Percentiles rank a stretch among this genome's conserved stretches.
Evolutionary conservation across 2,888 invertebrate genomes (phyloP).

Genomic region (Chloromyia formosa): DNA sequence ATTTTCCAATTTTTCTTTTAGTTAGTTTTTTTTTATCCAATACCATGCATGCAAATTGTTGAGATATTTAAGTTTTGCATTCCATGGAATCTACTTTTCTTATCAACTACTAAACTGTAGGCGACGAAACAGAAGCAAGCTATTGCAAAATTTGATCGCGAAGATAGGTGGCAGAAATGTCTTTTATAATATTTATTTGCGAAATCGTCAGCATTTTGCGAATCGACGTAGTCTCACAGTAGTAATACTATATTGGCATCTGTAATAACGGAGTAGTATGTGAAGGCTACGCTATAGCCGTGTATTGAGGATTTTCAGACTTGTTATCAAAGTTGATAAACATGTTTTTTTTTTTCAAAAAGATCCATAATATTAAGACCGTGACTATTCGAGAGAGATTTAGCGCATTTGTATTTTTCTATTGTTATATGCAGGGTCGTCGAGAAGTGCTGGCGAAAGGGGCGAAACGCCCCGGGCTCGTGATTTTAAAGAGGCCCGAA

Average conservation of each 20-base stretch:
- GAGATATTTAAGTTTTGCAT: too few species aligned
- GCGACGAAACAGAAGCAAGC: not conserved
- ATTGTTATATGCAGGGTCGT: too few species aligned
- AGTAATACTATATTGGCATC: too few species aligned
- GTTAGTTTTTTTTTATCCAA: too few species aligned
- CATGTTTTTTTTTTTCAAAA: not conserved
- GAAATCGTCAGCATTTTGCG: constrained; percentile 38
- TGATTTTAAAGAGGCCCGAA: too few species aligned
- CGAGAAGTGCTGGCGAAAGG: too few species aligned
- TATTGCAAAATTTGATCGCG: constrained; percentile 20
- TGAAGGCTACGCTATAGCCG: not conserved
- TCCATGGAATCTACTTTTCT: not conserved
- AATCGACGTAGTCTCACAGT: not conserved
- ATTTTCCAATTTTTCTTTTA: not conserved
- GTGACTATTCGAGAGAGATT: too few species aligned
- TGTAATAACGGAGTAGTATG: not conserved
- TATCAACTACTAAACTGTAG: not conserved
- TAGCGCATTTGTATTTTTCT: too few species aligned
- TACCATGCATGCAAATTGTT: too few species aligned
- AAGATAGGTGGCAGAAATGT: constrained; percentile 26
- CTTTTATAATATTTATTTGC: constrained; percentile 15
- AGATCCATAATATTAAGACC: too few species aligned
- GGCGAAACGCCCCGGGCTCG: too few species aligned
- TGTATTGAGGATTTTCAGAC: not conserved
- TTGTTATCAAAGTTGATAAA: constrained; percentile 29